phyloP scores from a whole-genome alignment of 2,888 invertebrate species.

The Spisula solida region DNA sequence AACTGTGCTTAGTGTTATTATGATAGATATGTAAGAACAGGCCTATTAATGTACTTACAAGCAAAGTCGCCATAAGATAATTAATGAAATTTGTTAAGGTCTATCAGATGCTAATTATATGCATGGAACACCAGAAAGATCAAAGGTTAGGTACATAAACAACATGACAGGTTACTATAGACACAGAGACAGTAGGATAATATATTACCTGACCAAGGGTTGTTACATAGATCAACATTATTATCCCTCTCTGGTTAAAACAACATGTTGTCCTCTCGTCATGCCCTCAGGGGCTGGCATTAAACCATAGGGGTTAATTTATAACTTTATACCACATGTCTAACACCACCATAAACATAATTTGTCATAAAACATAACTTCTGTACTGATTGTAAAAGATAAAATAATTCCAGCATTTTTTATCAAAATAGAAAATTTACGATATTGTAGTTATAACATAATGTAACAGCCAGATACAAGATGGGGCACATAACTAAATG shows the following conservation, averaged over 20 bases:
- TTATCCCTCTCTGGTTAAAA: conserved; percentile 14
- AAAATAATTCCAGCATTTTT: background rate
- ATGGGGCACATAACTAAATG: background rate
- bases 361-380: conserved; percentile 2
- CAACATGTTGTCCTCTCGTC: background rate
- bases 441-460: background rate
- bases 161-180: background rate
- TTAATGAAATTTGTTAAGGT: background rate
- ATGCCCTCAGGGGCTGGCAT: background rate
- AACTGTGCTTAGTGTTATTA: background rate
- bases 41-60: background rate
- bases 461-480: background rate
- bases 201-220: conserved; percentile 47
- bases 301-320: background rate
- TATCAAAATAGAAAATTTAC: background rate
- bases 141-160: background rate
- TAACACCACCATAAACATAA: background rate
- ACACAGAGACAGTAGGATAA: conserved; percentile 1
- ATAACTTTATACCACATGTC: background rate
- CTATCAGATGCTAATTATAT: background rate
- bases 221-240: conserved; percentile 50
- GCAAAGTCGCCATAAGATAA: background rate
- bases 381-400: background rate
- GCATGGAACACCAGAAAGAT: background rate
- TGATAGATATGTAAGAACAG: background rate